These are phyloP conservation scores for Melikaiella ostensackeni DNA, from an alignment of 2,888 invertebrate species.

Conservation along the genomic window DNA sequence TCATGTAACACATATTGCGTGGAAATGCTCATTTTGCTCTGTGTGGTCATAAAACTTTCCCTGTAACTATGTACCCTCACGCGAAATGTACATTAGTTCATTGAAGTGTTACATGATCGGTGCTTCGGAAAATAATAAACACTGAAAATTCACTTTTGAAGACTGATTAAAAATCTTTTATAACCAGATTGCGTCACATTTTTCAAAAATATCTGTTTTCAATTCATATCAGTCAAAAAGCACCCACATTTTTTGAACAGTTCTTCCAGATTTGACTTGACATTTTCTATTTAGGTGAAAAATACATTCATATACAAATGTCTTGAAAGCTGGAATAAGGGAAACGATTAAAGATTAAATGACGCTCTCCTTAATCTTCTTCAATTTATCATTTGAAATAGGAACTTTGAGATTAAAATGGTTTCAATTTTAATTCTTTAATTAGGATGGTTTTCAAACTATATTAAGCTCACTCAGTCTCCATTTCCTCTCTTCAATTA, in stretches of 20 bases:
- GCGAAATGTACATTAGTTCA: constrained; percentile 33
- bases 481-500: not conserved
- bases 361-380: not conserved
- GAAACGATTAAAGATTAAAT: constrained; percentile 7
- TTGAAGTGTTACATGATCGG: constrained; percentile 21
- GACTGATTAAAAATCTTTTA: not conserved
- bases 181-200: not conserved
- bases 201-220: not conserved
- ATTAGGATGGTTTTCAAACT: not conserved
- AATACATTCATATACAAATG: not conserved
- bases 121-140: not conserved
- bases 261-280: too few relatives aligned
- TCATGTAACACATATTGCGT: constrained; percentile 39
- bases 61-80: constrained; percentile 21
- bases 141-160: not conserved
- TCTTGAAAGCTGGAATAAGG: not conserved
- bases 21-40: constrained; percentile 17
- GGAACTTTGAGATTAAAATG: constrained; percentile 1
- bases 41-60: constrained; percentile 29
- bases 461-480: not conserved
- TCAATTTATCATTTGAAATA: constrained; percentile 21
- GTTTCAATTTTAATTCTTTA: constrained; percentile 23
- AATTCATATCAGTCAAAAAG: too few relatives aligned
- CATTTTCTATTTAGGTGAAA: too few relatives aligned
- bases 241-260: too few relatives aligned